phyloP scores from a whole-genome alignment of 2,888 invertebrate genomes.

The Troides helena region DNA sequence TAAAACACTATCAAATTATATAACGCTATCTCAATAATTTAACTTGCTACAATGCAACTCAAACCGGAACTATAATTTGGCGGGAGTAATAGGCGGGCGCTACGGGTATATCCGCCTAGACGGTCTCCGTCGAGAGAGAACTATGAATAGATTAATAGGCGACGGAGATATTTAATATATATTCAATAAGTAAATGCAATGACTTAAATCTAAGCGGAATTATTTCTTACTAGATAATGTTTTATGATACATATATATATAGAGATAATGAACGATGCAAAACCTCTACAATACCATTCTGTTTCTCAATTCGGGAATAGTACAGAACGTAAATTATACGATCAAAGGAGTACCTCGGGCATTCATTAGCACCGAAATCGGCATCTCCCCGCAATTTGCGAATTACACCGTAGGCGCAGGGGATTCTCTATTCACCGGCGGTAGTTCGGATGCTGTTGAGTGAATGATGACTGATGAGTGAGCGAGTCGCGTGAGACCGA shows the following conservation, averaged over 20 bases:
- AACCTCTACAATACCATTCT: neutral
- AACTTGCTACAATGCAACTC: no score
- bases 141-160: no score
- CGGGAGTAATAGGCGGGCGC: no score
- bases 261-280: neutral
- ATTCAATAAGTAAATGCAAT: no score
- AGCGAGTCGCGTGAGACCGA: constrained; percentile 43
- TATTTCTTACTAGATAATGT: neutral
- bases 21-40: no score
- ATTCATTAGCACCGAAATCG: constrained; percentile 28
- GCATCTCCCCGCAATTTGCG: constrained; percentile 37
- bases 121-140: no score
- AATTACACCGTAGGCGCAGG: constrained; percentile 37
- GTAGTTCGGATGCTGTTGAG: constrained; percentile 36
- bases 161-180: no score
- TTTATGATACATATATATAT: neutral
- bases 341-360: constrained; percentile 26
- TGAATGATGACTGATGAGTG: constrained; percentile 36
- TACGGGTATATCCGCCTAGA: no score
- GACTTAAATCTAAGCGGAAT: no score
- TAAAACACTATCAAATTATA: no score
- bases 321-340: constrained; percentile 6
- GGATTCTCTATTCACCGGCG: constrained; percentile 34
- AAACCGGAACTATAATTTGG: no score
- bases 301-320: neutral